Conservation (phyloP, 2,113 vertebrate species). For the Bos indicus region DNA sequence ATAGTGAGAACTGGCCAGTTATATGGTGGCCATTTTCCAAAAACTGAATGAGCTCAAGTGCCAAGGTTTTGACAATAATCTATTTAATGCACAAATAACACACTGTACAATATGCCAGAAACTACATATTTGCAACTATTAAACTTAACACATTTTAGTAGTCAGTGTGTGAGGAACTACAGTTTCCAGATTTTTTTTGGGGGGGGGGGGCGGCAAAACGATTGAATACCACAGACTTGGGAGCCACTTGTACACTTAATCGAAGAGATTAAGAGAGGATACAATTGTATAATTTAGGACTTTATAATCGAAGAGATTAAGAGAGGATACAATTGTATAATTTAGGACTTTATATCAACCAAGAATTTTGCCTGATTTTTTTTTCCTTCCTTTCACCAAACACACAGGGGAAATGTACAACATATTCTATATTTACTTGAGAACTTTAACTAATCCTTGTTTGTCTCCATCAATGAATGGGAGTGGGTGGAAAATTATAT, state of each 20-base stretch:
- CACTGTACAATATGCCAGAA: not conserved
- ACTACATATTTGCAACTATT: not conserved
- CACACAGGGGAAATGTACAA: not conserved
- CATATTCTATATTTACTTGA: not conserved
- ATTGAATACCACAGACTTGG: not conserved
- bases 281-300: not conserved
- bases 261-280: not conserved
- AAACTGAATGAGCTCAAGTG: not conserved
- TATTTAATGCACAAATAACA: not conserved
- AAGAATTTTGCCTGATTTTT: not conserved
- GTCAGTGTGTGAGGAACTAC: not conserved
- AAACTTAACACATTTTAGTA: not conserved
- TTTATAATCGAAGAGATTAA: not conserved
- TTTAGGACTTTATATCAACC: not conserved
- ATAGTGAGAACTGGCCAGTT: not conserved
- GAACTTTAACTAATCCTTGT: not conserved
- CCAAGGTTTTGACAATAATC: not conserved
- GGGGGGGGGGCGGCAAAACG: not conserved
- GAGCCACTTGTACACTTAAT: not conserved
- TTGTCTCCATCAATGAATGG: not conserved
- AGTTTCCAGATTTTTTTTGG: not conserved
- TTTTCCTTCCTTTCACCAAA: not conserved
- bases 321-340: not conserved
- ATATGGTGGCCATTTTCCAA: not conserved
- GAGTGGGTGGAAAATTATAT: not conserved